Conservation (phyloP, 2,888 invertebrate species). For the Eupeodes latifasciatus region DNA sequence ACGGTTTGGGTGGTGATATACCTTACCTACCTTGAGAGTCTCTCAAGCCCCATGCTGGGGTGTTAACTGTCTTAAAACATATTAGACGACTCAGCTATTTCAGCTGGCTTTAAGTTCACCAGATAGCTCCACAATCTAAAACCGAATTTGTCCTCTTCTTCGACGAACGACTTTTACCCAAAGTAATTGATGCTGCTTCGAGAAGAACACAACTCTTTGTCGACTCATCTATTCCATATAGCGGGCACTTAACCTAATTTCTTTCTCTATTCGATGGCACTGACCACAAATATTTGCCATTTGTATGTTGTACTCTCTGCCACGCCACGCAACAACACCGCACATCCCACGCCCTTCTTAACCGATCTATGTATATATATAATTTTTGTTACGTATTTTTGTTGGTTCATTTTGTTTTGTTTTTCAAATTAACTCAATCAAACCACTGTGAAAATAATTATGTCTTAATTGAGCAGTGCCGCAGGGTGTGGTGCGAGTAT, state of each 20-base stretch:
- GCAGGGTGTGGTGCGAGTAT: conserved; percentile 58
- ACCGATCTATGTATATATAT: conserved; percentile 56
- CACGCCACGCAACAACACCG: neutral
- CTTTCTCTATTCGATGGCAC: conserved; percentile 20
- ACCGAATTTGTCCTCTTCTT: conserved; percentile 37
- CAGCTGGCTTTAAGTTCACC: conserved; percentile 15
- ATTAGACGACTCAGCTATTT: conserved; percentile 12
- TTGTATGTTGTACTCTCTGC: conserved; percentile 25
- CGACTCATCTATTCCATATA: conserved; percentile 47
- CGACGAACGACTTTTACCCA: conserved; percentile 17
- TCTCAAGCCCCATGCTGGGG: conserved; percentile 46
- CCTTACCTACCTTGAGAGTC: conserved; percentile 27
- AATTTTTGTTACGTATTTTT: neutral
- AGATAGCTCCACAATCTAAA: conserved; percentile 29
- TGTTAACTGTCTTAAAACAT: conserved; percentile 57
- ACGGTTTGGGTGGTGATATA: conserved; percentile 52
- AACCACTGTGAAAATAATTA: conserved; percentile 72
- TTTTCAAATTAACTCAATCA: conserved; percentile 73
- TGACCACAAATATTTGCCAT: conserved; percentile 67
- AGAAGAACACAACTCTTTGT: conserved; percentile 48
- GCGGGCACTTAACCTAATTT: conserved; percentile 68
- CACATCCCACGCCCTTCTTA: conserved; percentile 70
- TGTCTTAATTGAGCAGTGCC: conserved; percentile 72
- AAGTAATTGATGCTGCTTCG: conserved; percentile 59
- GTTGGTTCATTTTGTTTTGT: conserved; percentile 19